phyloP scores from a whole-genome alignment of 2,113 vertebrate genomes.

The Hucho hucho region DNA sequence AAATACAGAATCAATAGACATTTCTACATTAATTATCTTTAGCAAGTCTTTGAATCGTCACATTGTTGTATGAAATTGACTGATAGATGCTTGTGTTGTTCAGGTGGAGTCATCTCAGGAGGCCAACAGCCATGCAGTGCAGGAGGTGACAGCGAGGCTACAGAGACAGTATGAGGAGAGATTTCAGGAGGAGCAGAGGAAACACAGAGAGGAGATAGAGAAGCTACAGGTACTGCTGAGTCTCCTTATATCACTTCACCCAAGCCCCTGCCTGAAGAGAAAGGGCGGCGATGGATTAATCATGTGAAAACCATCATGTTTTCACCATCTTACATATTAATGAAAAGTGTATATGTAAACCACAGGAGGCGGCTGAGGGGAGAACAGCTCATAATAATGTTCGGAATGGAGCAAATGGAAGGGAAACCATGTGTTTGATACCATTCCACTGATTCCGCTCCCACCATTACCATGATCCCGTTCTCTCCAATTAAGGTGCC shows the following conservation, averaged over 20 bases:
- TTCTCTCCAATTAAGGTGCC: too few relatives aligned
- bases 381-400: too few relatives aligned
- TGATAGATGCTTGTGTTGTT: conserved; percentile 17
- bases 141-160: conserved; percentile 84
- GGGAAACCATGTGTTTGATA: too few relatives aligned
- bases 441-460: too few relatives aligned
- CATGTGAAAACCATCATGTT: neutral
- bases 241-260: conserved; percentile 28
- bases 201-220: conserved; percentile 85
- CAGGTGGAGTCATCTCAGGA: conserved; percentile 87
- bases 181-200: conserved; percentile 80
- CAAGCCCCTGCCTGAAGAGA: neutral
- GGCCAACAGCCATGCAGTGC: conserved; percentile 81
- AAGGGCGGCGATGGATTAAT: neutral
- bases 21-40: neutral
- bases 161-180: conserved; percentile 84
- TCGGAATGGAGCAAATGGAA: too few relatives aligned
- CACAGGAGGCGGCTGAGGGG: too few relatives aligned
- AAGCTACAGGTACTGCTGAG: conserved; percentile 76
- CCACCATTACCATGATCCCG: too few relatives aligned
- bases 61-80: neutral
- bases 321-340: neutral
- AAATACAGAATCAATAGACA: neutral
- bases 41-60: neutral
- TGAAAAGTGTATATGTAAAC: neutral